phyloP scores from a whole-genome alignment of 1,140 invertebrate species.

The Drosophila equinoxialis region DNA sequence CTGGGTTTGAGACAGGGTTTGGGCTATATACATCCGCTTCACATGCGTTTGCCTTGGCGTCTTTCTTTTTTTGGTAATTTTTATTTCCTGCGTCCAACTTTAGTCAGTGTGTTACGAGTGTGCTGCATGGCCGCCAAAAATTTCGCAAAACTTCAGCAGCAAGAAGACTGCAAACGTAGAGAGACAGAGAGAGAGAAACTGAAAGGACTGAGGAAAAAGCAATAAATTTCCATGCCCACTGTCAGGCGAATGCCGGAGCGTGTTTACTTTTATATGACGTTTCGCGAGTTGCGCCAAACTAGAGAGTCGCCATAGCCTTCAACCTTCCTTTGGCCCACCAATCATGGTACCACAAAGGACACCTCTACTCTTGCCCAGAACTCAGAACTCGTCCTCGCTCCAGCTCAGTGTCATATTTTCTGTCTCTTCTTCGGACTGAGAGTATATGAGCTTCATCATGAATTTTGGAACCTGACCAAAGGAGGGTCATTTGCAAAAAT shows the following conservation, averaged over 20 bases:
- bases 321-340: not conserved
- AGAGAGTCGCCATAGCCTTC: slow-evolving; percentile 3
- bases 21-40: slow-evolving; percentile 1
- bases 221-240: slow-evolving; percentile 76
- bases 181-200: not conserved
- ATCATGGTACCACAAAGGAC: slow-evolving; percentile 3
- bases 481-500: not conserved
- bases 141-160: slow-evolving; percentile 54
- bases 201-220: slow-evolving; percentile 36
- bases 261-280: slow-evolving; percentile 62
- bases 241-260: slow-evolving; percentile 47
- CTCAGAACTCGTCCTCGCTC: not conserved
- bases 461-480: not conserved
- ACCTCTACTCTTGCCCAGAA: not conserved
- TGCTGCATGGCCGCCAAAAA: slow-evolving; percentile 34
- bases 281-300: slow-evolving; percentile 14
- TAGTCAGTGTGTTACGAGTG: slow-evolving; percentile 9
- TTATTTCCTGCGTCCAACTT: slow-evolving; percentile 37
- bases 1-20: not conserved
- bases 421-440: not conserved
- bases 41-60: slow-evolving; percentile 24
- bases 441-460: not conserved
- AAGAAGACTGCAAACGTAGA: not conserved
- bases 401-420: slow-evolving; percentile 51
- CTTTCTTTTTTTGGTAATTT: slow-evolving; percentile 36